A percentile compares a stretch with the other conserved stretches of the same genome.
phyloP scores from a whole-genome alignment of 64 coral and sea anemone species.

The Montipora efflorescens region DNA sequence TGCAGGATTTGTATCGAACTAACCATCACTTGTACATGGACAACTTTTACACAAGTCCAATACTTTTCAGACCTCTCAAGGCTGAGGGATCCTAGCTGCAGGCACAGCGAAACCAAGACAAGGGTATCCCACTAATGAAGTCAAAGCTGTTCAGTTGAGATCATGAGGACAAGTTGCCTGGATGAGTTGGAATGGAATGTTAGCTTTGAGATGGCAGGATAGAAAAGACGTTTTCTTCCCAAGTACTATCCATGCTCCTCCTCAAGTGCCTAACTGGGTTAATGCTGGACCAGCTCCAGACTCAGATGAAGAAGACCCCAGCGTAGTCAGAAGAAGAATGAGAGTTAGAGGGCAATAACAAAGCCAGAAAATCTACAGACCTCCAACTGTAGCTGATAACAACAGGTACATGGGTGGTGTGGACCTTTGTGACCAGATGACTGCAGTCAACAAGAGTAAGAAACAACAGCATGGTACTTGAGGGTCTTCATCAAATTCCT shows the following conservation, averaged over 20 bases:
- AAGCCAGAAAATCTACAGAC: not conserved
- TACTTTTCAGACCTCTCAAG: not conserved
- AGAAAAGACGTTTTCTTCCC: conserved; percentile 55
- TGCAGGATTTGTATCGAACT: conserved; percentile 43
- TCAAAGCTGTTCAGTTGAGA: not conserved
- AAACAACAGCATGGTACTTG: conserved; percentile 63
- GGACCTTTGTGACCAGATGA: conserved; percentile 59
- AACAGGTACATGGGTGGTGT: conserved; percentile 42
- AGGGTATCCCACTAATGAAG: conserved; percentile 1
- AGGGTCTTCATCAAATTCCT: conserved; percentile 41
- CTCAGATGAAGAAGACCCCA: no score
- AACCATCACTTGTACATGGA: conserved; percentile 51
- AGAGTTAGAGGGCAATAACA: not conserved
- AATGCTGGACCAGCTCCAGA: no score
- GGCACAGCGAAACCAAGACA: not conserved
- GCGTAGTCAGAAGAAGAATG: not conserved
- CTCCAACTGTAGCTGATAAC: not conserved
- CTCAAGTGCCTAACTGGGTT: not conserved
- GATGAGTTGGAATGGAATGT: conserved; percentile 18
- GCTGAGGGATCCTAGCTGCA: not conserved
- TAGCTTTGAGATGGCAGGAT: conserved; percentile 52
- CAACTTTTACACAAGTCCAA: conserved; percentile 53
- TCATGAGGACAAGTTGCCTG: not conserved
- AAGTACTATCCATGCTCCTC: conserved; percentile 60
- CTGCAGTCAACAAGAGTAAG: conserved; percentile 33